Base-by-base conservation (phyloP, 2,888 invertebrate genomes). In the Ommatoiulus sabulosus region DNA sequence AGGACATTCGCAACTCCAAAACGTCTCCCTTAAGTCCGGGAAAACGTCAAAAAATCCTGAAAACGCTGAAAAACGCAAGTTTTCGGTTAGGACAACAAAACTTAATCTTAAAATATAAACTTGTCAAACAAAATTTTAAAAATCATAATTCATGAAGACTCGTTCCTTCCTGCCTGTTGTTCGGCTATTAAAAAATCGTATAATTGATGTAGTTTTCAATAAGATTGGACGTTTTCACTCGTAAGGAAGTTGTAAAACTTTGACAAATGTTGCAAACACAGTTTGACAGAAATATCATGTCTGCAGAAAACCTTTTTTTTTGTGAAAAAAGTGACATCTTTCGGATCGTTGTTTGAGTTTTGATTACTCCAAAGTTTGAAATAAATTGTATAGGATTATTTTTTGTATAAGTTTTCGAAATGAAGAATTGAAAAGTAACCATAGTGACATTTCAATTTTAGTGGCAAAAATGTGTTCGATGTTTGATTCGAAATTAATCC, bases 161-260 rank as follows among this genome's bases (percentile, higher is more conserved):
- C 35, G 35, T 35, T 35, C 35, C 35, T 35, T 35, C n/a, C n/a
- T n/a, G n/a, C n/a, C 24, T 72, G 72, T 72, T 72, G 20, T 7
- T 72, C 10, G 72, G 72, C 72, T 72, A 24, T 72, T 72, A 72
- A 72, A 6, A 72, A 72, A 20, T 17, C 24, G 7, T 3, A 24
- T 20, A n/a, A 72, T 72, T 72, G 4, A 72, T 72, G 72, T 17
- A 72, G 72, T 72, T 20, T 24, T 20, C 72, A 72, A 72, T 72
- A 72, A 24, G 24, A 72, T 24, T 72, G 8, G 72, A 72, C 72
- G 72, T 24, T 20, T 72, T 72, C 72, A 24, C 72, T 17, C 20
- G 72, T 72, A 72, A 72, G 72, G 72, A 72, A 72, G 72, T 72
- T 72, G 72, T 72, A 72, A 63, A 52, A 72, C 72, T 72, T 72